A percentile compares a stretch with the other conserved stretches of the same genome.
phyloP scores from a whole-genome alignment of 2,797 vertebrate genomes.

The Epinephelus awoara region DNA sequence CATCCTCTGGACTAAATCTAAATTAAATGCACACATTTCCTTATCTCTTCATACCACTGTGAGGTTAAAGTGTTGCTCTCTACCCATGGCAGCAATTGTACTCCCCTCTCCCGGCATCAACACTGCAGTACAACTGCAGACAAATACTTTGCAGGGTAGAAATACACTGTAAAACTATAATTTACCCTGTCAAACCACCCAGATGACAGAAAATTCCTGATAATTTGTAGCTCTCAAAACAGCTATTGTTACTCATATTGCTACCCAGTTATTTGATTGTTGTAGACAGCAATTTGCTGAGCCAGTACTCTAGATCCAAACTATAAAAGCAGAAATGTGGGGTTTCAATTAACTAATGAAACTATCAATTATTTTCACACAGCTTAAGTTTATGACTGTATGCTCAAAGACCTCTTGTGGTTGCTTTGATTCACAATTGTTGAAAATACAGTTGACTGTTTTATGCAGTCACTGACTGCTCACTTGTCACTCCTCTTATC shows the following conservation, averaged over 20 bases:
- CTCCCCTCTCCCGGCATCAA: background rate
- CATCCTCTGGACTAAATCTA: background rate
- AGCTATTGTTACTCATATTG: conserved; percentile 6
- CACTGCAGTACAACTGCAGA: background rate
- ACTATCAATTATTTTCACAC: too few relatives aligned
- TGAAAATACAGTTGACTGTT: too few relatives aligned
- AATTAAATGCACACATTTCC: background rate
- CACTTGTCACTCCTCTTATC: too few relatives aligned
- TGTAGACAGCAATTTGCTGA: background rate
- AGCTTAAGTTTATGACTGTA: too few relatives aligned
- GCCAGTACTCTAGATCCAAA: background rate
- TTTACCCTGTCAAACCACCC: conserved; percentile 19
- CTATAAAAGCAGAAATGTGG: background rate
- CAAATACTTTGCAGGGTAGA: background rate
- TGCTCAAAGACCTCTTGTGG: too few relatives aligned
- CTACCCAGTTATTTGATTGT: conserved; percentile 7
- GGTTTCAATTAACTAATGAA: background rate
- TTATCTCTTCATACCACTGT: background rate
- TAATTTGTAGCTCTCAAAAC: conserved; percentile 12
- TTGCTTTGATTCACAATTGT: too few relatives aligned
- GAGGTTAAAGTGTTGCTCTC: background rate
- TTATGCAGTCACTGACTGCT: too few relatives aligned
- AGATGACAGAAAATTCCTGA: conserved; percentile 1
- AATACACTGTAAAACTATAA: conserved; percentile 18
- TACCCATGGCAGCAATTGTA: background rate